phyloP scores from a whole-genome alignment of 2,888 invertebrate species.

The Aleiodes testaceus region DNA sequence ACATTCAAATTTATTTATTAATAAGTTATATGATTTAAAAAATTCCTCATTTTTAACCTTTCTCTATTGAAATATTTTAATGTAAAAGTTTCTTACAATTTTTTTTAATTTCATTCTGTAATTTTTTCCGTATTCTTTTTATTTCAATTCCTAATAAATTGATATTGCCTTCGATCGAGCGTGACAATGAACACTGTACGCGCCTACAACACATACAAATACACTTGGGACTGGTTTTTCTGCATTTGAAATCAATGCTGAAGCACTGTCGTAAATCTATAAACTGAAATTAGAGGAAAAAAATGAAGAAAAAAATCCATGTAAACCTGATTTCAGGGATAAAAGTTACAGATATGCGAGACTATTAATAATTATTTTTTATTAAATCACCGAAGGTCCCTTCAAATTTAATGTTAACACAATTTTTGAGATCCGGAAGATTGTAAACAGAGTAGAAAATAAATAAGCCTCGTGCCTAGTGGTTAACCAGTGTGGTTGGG shows the following conservation, averaged over 20 bases:
- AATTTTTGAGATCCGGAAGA: neutral
- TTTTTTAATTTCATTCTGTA: too few relatives aligned
- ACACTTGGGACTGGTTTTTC: slow-evolving; percentile 39
- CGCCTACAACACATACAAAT: neutral
- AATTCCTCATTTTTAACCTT: too few relatives aligned
- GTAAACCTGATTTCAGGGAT: slow-evolving; percentile 19
- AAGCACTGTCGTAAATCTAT: neutral
- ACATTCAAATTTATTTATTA: too few relatives aligned
- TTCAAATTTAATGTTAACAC: neutral
- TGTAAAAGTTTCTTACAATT: too few relatives aligned
- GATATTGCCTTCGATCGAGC: slow-evolving; percentile 24
- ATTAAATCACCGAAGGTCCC: neutral
- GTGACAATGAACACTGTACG: slow-evolving; percentile 36
- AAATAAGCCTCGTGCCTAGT: too few relatives aligned
- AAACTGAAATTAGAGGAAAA: neutral
- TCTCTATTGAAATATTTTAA: too few relatives aligned
- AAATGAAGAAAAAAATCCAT: neutral
- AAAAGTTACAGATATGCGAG: neutral
- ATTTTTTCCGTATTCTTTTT: neutral
- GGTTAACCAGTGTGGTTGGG: too few relatives aligned
- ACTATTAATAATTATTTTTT: neutral
- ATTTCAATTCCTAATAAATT: slow-evolving; percentile 3
- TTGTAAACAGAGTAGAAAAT: too few relatives aligned
- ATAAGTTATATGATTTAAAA: too few relatives aligned
- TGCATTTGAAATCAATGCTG: slow-evolving; percentile 28